These are phyloP conservation scores for Macropis europaea DNA, from an alignment of 2,888 invertebrate species.

Conservation along the genomic window DNA sequence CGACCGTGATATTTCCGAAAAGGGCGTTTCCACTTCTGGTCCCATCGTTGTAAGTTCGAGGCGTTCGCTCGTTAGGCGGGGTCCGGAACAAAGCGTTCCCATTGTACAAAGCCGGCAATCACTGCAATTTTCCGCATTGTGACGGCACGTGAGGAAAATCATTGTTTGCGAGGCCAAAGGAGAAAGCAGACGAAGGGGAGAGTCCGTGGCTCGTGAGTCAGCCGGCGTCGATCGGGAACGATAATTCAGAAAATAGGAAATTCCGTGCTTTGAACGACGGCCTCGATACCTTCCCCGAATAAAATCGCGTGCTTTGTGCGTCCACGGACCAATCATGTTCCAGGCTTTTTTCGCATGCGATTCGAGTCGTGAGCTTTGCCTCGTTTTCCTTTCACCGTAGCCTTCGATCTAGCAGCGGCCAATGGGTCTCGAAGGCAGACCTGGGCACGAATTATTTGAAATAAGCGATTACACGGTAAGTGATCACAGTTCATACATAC, in stretches of 20 bases:
- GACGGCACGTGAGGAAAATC: constrained; percentile 47
- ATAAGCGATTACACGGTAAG: no score
- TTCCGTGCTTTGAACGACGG: constrained; percentile 1
- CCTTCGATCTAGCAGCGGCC: no score
- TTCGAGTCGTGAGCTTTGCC: background rate
- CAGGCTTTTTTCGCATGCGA: background rate
- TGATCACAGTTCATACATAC: no score
- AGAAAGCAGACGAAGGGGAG: background rate
- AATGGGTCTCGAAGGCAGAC: no score
- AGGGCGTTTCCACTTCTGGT: no score
- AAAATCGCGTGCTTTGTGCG: background rate
- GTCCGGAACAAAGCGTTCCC: constrained; percentile 12
- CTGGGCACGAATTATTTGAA: no score
- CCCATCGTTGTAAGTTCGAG: no score
- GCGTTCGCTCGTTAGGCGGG: constrained; percentile 10
- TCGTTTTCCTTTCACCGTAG: background rate
- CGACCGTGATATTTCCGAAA: no score
- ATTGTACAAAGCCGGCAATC: constrained; percentile 44
- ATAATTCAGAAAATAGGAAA: constrained; percentile 52
- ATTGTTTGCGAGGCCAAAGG: constrained; percentile 42
- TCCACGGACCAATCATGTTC: background rate
- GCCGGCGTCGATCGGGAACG: constrained; percentile 31
- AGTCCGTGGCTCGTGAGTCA: constrained; percentile 1
- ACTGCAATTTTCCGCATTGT: constrained; percentile 53
- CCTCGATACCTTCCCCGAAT: no score